Conservation (phyloP, 2,888 invertebrate genomes). For the Dorcus hopei region DNA sequence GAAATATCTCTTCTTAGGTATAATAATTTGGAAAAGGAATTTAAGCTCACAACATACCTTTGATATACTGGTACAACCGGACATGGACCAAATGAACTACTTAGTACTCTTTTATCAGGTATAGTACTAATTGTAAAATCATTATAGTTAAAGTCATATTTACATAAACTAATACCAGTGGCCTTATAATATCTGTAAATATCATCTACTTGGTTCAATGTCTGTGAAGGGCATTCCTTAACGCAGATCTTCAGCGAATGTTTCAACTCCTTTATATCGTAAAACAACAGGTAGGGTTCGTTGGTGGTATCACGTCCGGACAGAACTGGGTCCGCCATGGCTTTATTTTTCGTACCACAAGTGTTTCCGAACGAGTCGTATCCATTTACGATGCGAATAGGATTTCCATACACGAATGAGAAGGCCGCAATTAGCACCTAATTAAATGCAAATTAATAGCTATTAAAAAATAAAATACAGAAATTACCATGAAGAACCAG, state of each 20-base stretch:
- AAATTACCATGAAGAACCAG: conserved; percentile 78
- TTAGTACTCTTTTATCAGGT: conserved; percentile 35
- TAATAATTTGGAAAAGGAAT: neutral
- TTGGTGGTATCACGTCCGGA: conserved; percentile 80
- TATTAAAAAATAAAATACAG: conserved; percentile 5
- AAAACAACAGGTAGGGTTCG: conserved; percentile 77
- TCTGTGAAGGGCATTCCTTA: conserved; percentile 74
- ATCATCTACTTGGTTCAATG: conserved; percentile 62
- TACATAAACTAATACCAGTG: conserved; percentile 75
- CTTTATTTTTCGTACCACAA: conserved; percentile 83
- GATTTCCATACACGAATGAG: conserved; percentile 85
- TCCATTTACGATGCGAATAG: conserved; percentile 80
- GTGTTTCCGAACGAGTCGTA: conserved; percentile 94
- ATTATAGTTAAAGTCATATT: conserved; percentile 64
- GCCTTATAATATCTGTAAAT: conserved; percentile 69
- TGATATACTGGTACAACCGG: conserved; percentile 76
- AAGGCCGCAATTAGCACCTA: conserved; percentile 82
- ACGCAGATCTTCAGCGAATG: conserved; percentile 86
- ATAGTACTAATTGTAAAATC: conserved; percentile 44
- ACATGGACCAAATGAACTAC: conserved; percentile 67
- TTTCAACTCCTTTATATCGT: conserved; percentile 73
- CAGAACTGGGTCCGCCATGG: conserved; percentile 67
- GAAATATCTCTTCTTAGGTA: no score
- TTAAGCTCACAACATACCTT: conserved; percentile 50
- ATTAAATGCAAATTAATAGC: conserved; percentile 28